phyloP scores from a whole-genome alignment of 2,888 invertebrate genomes.

The Dolichopus griseipennis region DNA sequence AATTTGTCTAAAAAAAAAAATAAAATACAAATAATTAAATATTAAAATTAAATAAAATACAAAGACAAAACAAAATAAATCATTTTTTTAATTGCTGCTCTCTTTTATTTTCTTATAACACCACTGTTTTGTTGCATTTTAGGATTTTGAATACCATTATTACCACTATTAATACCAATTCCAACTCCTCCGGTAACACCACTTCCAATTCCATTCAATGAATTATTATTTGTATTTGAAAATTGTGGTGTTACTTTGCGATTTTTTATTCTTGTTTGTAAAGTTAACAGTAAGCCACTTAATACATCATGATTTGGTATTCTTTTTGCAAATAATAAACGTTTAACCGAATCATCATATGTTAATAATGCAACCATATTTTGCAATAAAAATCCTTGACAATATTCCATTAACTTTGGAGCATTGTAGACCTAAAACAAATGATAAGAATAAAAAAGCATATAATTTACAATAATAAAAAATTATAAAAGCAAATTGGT shows the following conservation, averaged over 20 bases:
- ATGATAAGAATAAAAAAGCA: too few relatives aligned
- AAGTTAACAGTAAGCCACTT: constrained; percentile 66
- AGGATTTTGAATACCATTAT: too few relatives aligned
- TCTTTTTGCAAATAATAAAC: constrained; percentile 79
- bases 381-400: constrained; percentile 81
- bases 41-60: too few relatives aligned
- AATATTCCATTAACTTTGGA: constrained; percentile 75
- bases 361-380: constrained; percentile 91
- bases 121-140: too few relatives aligned
- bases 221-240: constrained; percentile 51
- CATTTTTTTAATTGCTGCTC: too few relatives aligned
- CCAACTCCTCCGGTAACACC: too few relatives aligned
- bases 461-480: not conserved
- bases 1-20: too few relatives aligned
- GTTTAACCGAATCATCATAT: constrained; percentile 82
- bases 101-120: too few relatives aligned
- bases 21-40: too few relatives aligned
- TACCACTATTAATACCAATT: too few relatives aligned
- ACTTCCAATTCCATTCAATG: not conserved
- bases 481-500: too few relatives aligned
- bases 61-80: too few relatives aligned
- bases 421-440: constrained; percentile 71
- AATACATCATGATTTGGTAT: constrained; percentile 83
- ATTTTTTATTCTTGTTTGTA: constrained; percentile 72
- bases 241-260: constrained; percentile 37